Conservation (phyloP, 2,888 invertebrate genomes). For the Meiosimyza platycephala region DNA sequence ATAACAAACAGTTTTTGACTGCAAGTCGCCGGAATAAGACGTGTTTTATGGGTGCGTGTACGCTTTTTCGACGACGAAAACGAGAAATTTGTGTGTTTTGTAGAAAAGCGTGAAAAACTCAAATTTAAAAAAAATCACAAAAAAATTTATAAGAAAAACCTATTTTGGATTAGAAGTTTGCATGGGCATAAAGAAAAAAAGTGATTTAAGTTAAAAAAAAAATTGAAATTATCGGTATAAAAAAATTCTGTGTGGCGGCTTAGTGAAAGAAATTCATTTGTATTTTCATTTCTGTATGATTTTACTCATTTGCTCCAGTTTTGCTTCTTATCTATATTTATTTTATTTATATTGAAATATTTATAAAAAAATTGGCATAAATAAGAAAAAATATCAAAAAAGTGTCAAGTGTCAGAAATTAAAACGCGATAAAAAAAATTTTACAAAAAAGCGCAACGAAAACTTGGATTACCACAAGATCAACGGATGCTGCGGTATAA, state of each 20-base stretch:
- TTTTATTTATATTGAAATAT: background rate
- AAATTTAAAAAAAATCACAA: background rate
- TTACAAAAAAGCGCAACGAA: background rate
- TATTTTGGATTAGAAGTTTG: background rate
- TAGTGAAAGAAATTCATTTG: background rate
- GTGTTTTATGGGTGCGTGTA: conserved; percentile 39
- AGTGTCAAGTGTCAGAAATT: conserved; percentile 3
- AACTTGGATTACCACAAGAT: conserved; percentile 23
- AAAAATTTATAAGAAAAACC: background rate
- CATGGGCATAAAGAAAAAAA: background rate
- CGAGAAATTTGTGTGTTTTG: conserved; percentile 30
- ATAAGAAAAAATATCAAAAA: conserved; percentile 14
- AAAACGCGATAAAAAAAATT: background rate
- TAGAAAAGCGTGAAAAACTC: conserved; percentile 41
- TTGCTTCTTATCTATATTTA: conserved; percentile 26
- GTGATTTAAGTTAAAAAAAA: background rate
- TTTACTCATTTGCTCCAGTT: conserved; percentile 14
- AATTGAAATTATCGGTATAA: background rate
- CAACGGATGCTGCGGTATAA: conserved; percentile 24
- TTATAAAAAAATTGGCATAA: background rate
- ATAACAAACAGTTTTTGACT: conserved; percentile 53
- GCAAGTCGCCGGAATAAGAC: conserved; percentile 51
- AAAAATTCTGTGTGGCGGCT: background rate
- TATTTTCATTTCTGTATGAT: background rate
- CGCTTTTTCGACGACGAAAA: conserved; percentile 32